A percentile compares a stretch with the other conserved stretches of the same genome.
Evolutionary conservation across 1,140 invertebrate genomes (phyloP).

Genomic region (Calosoma granatense): DNA sequence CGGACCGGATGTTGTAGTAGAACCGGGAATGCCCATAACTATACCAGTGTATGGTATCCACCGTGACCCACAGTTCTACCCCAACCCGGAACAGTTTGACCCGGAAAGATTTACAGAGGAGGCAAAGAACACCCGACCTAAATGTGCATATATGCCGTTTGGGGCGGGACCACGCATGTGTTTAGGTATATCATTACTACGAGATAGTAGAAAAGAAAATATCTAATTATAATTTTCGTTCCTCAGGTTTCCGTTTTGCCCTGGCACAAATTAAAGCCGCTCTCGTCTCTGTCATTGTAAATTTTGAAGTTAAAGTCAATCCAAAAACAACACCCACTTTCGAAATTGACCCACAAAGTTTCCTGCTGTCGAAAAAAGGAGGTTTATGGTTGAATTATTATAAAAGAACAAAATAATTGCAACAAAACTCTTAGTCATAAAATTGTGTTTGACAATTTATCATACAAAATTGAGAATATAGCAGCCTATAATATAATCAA

Average conservation of each 20-base stretch:
- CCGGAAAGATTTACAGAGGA: slow-evolving; percentile 50
- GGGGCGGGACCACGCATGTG: slow-evolving; percentile 54
- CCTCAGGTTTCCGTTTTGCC: neutral
- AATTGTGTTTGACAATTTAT: no score
- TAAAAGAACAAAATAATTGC: slow-evolving; percentile 1
- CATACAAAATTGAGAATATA: slow-evolving; percentile 54
- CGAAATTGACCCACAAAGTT: neutral
- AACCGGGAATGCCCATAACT: slow-evolving; percentile 40
- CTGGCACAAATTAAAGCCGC: neutral
- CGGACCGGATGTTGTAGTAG: slow-evolving; percentile 22
- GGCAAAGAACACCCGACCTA: slow-evolving; percentile 23
- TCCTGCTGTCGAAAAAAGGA: neutral
- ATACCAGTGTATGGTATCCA: slow-evolving; percentile 47
- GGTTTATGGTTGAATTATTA: slow-evolving; percentile 12
- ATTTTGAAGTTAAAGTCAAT: slow-evolving; percentile 2
- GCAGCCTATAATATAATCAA: slow-evolving; percentile 43
- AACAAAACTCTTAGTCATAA: no score
- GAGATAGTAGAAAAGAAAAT: neutral
- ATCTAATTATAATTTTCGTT: neutral
- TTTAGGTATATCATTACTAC: slow-evolving; percentile 32
- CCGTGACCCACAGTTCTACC: slow-evolving; percentile 40
- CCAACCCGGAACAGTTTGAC: slow-evolving; percentile 45
- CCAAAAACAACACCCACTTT: neutral
- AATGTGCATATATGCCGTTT: slow-evolving; percentile 44
- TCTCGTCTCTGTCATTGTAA: neutral